Evolutionary conservation across 2,888 invertebrate species (phyloP), one percentile per base, ranked within the genome.

Genomic region (Athrips mouffetella): DNA sequence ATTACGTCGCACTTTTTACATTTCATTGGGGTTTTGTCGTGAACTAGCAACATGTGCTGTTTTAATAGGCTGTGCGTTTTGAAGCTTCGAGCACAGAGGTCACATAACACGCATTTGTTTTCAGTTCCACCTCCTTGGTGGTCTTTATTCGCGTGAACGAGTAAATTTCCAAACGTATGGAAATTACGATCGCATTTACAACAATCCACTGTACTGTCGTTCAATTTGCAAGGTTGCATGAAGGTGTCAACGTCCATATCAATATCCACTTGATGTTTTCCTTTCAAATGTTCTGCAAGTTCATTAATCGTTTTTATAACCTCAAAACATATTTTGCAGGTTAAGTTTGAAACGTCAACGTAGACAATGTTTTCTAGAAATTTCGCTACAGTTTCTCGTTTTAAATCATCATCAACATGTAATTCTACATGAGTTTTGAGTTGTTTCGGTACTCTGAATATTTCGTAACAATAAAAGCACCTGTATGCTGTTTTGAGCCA

Each of bases 391-490:
- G 60, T 58, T 23, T 55, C 55, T 1, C 51, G n/a, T 3, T 66
- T 55, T 18, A 67, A 67, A 0, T 59, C 57, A 0, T 51, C 47
- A 2, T 50, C 47, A 30, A 60, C 51, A 15, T 73, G 73, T 3
- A 46, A 42, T 1, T 27, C 33, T 30, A 59, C 67, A 41, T 75
- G 74, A 0, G 49, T 44, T 54, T 67, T 70, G n/a, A 75, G 49
- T 11, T 72, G 64, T 49, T 58, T 52, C 0, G 58, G 58, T 3
- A 62, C 55, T 13, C 57, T 54, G 20, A 68, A 72, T 27, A 67
- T 55, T 18, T 69, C 68, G 16, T 66, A 67, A 40, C 76, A 76
- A 42, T 65, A 75, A 42, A 76, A 76, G 29, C 75, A 76, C 53
- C 68, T 52, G 39, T 65, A 74, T 0, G 60, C 57, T 15, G 61